A percentile compares a stretch with the other conserved stretches of the same genome.
phyloP scores from a whole-genome alignment of 2,797 vertebrate genomes.

The Chromis chromis region DNA sequence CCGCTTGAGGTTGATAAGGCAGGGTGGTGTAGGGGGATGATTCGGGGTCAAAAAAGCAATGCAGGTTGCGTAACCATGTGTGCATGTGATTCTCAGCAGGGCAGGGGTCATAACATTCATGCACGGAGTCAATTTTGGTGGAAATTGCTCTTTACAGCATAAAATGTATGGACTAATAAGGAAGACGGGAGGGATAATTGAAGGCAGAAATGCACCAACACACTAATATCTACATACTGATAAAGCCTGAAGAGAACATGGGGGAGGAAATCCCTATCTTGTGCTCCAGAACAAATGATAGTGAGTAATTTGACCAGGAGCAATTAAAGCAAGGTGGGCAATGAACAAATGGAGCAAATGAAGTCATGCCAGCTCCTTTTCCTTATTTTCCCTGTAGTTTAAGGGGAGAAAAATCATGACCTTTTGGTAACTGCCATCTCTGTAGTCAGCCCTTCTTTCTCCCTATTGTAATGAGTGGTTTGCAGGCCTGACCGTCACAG shows the following conservation, averaged over 20 bases:
- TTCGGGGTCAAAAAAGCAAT: conserved; percentile 49
- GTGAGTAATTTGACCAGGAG: conserved; percentile 63
- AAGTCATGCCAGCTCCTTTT: conserved; percentile 49
- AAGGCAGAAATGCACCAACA: conserved; percentile 5
- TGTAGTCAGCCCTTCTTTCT: conserved; percentile 41
- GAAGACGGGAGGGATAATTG: conserved; percentile 13
- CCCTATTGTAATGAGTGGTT: conserved; percentile 68
- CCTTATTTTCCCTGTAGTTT: conserved; percentile 38
- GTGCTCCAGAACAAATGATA: conserved; percentile 33
- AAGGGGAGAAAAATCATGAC: conserved; percentile 57
- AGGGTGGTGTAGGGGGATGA: conserved; percentile 18
- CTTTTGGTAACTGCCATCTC: conserved; percentile 71
- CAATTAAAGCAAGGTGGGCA: conserved; percentile 50
- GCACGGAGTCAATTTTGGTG: conserved; percentile 26
- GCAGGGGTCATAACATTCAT: conserved; percentile 37
- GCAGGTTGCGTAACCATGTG: conserved; percentile 41
- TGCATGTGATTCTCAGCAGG: conserved; percentile 23
- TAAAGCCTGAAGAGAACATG: conserved; percentile 30
- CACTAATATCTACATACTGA: conserved; percentile 15
- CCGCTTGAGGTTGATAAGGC: conserved; percentile 63
- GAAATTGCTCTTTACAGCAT: conserved; percentile 36
- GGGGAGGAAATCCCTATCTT: conserved; percentile 13
- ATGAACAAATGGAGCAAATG: conserved; percentile 50
- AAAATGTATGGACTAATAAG: conserved; percentile 24
- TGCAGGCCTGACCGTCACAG: conserved; percentile 59